Base-by-base conservation (phyloP, 1,140 invertebrate genomes). In the Cryptotermes secundus region DNA sequence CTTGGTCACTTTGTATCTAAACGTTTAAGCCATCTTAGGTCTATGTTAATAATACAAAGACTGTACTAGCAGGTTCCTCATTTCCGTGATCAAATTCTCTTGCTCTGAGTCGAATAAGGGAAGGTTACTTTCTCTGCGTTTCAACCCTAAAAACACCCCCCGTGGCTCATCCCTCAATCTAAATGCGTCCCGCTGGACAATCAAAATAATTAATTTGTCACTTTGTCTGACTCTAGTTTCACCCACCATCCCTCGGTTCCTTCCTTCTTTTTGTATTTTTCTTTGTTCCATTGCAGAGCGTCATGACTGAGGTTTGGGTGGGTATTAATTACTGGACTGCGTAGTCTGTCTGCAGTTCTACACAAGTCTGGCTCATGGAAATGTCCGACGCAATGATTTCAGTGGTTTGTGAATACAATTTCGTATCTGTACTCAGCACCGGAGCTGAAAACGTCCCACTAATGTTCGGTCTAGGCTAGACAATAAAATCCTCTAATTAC, bases 191-290 rank as follows among this genome's bases (percentile, higher is more conserved):
- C 59, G 83, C 83, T 59, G 83, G 83, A 83, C 83, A 83, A 83
- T 83, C 53, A 79, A 83, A 83, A 83, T 83, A 83, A 83, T 83
- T 83, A 83, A 83, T 83, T 83, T 79, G 83, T 83, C 83, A 79
- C 83, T 79, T 42, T 59, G 35, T 79, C 16, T 79, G 38, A 42
- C 81, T 34, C 81, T 35, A 16, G 38, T 45, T 81, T 38, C 80
- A 16, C n/a, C 1, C 16, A 19, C 53, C 59, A 72, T n/a, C 59
- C 26, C 59, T 31, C 26, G 4, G n/a, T n/a, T 31, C 59, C 59
- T 31, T 72, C 59, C 59, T 22, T 72, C 16, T n/a, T 72, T 49
- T 49, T 72, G 26, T 31, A 7, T n/a, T n/a, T n/a, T n/a, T n/a
- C n/a, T n/a, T n/a, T n/a, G n/a, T 72, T 72, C n/a, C 7, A 16